Conservation (phyloP, 1,140 invertebrate species). For the Pogonomyrmex californicus region DNA sequence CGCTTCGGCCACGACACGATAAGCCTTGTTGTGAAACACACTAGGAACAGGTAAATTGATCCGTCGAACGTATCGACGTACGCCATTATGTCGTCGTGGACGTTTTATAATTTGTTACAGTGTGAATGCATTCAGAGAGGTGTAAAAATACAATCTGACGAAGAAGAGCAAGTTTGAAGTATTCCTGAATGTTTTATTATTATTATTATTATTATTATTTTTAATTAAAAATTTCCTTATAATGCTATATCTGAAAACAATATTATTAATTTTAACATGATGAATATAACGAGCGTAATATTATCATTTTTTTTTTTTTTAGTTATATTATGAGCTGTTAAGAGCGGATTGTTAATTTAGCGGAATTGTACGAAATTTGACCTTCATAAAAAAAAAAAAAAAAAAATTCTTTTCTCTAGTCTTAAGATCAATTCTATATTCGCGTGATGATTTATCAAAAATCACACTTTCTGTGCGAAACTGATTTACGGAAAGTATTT, state of each 20-base stretch:
- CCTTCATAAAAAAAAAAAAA: not conserved
- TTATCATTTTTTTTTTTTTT: not conserved
- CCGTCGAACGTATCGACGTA: conserved; percentile 51
- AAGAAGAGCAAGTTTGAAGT: not conserved
- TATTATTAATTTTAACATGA: not conserved
- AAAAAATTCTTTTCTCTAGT: not conserved
- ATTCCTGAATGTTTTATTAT: not conserved
- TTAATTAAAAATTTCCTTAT: too few species aligned
- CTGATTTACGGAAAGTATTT: not conserved
- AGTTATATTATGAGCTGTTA: not conserved
- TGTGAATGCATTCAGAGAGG: not conserved
- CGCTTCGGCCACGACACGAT: conserved; percentile 51
- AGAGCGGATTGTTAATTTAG: not conserved
- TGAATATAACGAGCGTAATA: not conserved
- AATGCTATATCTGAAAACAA: not conserved
- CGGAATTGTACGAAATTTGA: not conserved
- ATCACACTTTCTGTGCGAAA: not conserved
- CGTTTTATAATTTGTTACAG: conserved; percentile 14
- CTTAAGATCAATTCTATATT: not conserved
- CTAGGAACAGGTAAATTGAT: conserved; percentile 58
- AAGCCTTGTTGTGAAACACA: conserved; percentile 59
- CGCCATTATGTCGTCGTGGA: not conserved
- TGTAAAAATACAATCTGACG: not conserved
- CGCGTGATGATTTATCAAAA: not conserved
- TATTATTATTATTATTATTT: too few species aligned